Conservation (phyloP, 2,888 invertebrate genomes). For the Uloborus plumipes region DNA sequence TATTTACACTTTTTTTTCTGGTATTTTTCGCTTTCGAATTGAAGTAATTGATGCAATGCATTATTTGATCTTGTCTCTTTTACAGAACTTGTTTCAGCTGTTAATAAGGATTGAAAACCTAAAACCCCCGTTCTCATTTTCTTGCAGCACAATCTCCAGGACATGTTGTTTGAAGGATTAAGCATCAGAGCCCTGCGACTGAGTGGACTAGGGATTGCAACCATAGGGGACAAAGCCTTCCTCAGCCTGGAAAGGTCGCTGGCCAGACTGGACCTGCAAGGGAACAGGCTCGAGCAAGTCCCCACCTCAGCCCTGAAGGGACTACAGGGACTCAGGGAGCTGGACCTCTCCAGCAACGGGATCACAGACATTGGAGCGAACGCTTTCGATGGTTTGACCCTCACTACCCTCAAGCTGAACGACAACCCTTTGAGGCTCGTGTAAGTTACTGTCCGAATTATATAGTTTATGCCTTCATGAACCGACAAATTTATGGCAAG, state of each 20-base stretch:
- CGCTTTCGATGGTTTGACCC: slow-evolving; percentile 80
- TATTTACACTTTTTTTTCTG: too few species aligned
- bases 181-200: slow-evolving; percentile 72
- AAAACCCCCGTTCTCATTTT: too few species aligned
- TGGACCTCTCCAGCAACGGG: slow-evolving; percentile 88
- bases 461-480: slow-evolving; percentile 73
- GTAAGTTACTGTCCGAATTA: slow-evolving; percentile 69
- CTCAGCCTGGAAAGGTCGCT: slow-evolving; percentile 83
- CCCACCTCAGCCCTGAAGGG: slow-evolving; percentile 81
- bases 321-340: slow-evolving; percentile 80
- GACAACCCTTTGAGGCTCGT: slow-evolving; percentile 84
- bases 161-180: slow-evolving; percentile 76
- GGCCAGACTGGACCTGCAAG: slow-evolving; percentile 84
- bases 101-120: too few species aligned
- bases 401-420: slow-evolving; percentile 78
- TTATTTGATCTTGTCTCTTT: too few species aligned
- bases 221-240: slow-evolving; percentile 70
- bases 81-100: too few species aligned
- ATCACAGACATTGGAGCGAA: slow-evolving; percentile 81
- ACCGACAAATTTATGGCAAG: too few species aligned
- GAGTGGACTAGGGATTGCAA: slow-evolving; percentile 69
- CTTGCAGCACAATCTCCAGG: too few species aligned
- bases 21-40: too few species aligned
- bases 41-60: too few species aligned
- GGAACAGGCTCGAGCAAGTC: slow-evolving; percentile 78